These are phyloP conservation scores for Theonella swinhoei DNA, from an alignment of 37 sponge, comb jelly and placozoan species.

Conservation along the genomic window DNA sequence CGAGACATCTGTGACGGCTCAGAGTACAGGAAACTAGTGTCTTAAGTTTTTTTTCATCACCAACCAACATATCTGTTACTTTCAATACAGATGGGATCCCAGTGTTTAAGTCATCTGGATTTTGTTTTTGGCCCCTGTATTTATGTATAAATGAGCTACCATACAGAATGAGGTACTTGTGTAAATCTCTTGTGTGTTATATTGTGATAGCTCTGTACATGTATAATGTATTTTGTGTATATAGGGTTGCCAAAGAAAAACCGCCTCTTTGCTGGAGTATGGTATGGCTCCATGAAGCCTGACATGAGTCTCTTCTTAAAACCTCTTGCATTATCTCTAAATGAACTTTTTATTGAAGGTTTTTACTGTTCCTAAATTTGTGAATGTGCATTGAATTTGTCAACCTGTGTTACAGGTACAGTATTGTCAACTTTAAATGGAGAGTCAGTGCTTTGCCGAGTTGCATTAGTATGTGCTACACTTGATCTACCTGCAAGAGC, in stretches of 20 bases:
- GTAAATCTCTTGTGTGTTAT: no score
- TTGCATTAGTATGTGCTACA: not conserved
- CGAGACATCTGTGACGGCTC: constrained; percentile 41
- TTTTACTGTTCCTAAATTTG: no score
- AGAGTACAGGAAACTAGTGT: constrained; percentile 14
- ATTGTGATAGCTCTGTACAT: no score
- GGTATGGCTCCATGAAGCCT: constrained; percentile 53
- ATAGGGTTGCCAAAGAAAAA: constrained; percentile 32
- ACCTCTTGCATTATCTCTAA: constrained; percentile 20
- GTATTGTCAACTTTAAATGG: not conserved
- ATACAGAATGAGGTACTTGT: constrained; percentile 40
- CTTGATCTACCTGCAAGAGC: constrained; percentile 5
- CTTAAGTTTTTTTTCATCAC: constrained; percentile 15
- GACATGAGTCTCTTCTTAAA: constrained; percentile 52
- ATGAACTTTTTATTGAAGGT: constrained; percentile 27
- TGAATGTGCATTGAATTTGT: not conserved
- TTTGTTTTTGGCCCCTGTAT: constrained; percentile 52
- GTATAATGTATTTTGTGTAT: no score
- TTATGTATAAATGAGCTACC: constrained; percentile 51
- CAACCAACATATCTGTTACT: constrained; percentile 23
- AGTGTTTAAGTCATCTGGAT: constrained; percentile 35
- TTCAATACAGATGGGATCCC: constrained; percentile 50
- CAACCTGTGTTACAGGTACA: not conserved
- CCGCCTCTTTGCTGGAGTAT: constrained; percentile 42
- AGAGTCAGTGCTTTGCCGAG: not conserved